Conservation (phyloP, 2,888 invertebrate species). For the Pseudococcus longispinus region DNA sequence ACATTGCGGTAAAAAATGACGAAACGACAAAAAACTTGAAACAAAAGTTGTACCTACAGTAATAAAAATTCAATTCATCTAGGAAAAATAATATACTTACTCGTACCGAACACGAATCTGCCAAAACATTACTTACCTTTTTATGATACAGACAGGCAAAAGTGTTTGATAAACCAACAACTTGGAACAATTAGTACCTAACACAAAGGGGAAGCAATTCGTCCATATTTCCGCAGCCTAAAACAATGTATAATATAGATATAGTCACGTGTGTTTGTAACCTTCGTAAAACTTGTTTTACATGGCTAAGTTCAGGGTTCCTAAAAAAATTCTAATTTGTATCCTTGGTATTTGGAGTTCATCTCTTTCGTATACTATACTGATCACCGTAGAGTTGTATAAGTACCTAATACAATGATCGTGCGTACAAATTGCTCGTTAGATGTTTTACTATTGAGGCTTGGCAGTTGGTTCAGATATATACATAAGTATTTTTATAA, state of each 20-base stretch:
- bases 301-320: conserved; percentile 32
- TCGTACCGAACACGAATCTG: not conserved
- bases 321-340: not conserved
- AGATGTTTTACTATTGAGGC: not conserved
- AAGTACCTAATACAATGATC: not conserved
- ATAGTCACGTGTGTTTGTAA: conserved; percentile 15
- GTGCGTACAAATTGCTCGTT: not conserved
- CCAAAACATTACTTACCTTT: not conserved
- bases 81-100: not conserved
- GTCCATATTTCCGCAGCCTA: conserved; percentile 44
- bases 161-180: conserved; percentile 12
- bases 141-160: not conserved
- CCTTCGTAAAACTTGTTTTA: conserved; percentile 37
- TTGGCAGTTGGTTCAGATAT: not conserved
- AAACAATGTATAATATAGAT: conserved; percentile 35
- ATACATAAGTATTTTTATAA: not conserved
- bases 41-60: no score
- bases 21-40: no score
- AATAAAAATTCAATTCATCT: no score
- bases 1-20: no score
- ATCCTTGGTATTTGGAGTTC: not conserved
- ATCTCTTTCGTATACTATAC: not conserved
- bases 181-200: conserved; percentile 24
- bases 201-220: conserved; percentile 39
- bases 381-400: not conserved